Evolutionary conservation across 2,113 vertebrate genomes (phyloP).

Genomic region (Capreolus pygargus): DNA sequence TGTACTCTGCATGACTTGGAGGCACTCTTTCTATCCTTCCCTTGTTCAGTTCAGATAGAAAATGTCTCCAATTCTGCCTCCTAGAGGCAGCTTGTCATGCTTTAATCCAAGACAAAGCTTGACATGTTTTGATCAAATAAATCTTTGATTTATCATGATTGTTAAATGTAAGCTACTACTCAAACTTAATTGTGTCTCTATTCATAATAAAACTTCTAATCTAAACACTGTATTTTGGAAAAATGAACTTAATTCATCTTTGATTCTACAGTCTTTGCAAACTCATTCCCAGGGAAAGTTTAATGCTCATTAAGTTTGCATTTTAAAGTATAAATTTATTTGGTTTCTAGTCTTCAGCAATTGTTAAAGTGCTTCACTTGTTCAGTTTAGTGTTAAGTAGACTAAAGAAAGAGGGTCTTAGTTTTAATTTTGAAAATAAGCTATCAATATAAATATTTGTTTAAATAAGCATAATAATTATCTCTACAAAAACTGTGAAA

Average conservation of each 20-base stretch:
- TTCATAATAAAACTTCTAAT: background rate
- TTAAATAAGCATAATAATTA: background rate
- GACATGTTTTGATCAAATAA: background rate
- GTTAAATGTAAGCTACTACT: background rate
- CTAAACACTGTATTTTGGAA: background rate
- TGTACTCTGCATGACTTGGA: background rate
- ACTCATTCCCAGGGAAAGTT: background rate
- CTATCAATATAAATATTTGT: background rate
- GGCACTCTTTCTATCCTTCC: background rate
- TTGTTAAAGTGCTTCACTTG: background rate
- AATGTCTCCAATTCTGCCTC: background rate
- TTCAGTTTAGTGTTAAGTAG: background rate
- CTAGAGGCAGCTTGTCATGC: background rate
- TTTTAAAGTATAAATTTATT: background rate
- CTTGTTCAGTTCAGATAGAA: background rate
- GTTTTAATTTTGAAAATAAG: background rate
- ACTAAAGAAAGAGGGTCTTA: background rate
- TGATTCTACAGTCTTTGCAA: background rate
- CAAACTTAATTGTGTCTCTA: background rate
- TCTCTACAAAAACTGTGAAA: background rate
- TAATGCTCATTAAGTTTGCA: background rate
- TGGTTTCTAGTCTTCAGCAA: background rate
- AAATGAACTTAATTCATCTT: background rate
- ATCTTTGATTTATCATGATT: background rate
- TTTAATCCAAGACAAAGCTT: background rate